These are phyloP conservation scores for Apogon hyalosoma DNA, from an alignment of 2,797 vertebrate genomes.

Conservation along the genomic window DNA sequence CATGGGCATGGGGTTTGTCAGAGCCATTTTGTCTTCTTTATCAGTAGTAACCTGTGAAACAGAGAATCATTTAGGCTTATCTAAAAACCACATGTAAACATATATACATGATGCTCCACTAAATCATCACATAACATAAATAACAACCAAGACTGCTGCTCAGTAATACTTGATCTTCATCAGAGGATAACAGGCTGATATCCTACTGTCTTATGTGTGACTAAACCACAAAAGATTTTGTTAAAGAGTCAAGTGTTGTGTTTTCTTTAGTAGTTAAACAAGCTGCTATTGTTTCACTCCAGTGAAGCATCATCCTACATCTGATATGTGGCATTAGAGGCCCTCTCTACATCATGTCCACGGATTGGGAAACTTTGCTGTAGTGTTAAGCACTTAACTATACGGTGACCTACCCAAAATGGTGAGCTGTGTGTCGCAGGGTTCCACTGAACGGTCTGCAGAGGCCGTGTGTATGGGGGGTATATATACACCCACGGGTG, in stretches of 20 bases:
- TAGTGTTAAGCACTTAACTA: constrained; percentile 39
- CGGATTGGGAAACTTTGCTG: constrained; percentile 49
- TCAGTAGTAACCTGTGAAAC: constrained; percentile 71
- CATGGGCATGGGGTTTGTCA: constrained; percentile 89
- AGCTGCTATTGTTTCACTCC: too few relatives aligned
- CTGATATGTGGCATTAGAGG: constrained; percentile 25
- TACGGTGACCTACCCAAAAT: constrained; percentile 80
- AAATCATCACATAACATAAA: background rate
- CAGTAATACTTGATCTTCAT: too few relatives aligned
- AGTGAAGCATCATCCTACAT: too few relatives aligned
- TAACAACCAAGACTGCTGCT: too few relatives aligned
- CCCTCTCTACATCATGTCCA: constrained; percentile 14
- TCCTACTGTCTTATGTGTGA: too few relatives aligned
- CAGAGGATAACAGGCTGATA: too few relatives aligned
- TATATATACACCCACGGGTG: constrained; percentile 87
- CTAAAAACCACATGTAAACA: background rate
- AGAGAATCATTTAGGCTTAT: constrained; percentile 15
- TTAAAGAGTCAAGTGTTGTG: too few relatives aligned
- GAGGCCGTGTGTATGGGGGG: constrained; percentile 64
- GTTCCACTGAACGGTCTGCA: constrained; percentile 80
- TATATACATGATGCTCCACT: background rate
- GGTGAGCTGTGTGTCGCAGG: constrained; percentile 77
- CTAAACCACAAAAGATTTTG: too few relatives aligned
- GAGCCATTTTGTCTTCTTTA: constrained; percentile 90
- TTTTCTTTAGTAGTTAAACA: too few relatives aligned